phyloP scores from a whole-genome alignment of 2,113 vertebrate genomes.

The Trematocara zebra region DNA sequence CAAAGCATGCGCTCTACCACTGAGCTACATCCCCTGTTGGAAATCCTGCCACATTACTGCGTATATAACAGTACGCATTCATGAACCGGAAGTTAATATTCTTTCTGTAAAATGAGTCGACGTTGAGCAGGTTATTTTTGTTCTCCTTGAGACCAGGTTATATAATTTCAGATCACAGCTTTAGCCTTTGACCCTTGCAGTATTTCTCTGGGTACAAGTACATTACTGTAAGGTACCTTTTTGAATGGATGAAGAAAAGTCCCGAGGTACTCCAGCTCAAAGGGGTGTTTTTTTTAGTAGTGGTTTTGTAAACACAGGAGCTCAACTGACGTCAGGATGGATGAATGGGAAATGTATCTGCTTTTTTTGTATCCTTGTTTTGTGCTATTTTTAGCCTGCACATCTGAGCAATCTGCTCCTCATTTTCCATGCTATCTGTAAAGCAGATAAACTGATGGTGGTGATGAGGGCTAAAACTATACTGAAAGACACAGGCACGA shows the following conservation, averaged over 20 bases:
- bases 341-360: neutral
- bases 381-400: conserved; percentile 36
- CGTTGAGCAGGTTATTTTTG: neutral
- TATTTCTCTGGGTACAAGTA: neutral
- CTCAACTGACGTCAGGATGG: neutral
- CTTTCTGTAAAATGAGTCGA: neutral
- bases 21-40: conserved; percentile 78
- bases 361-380: neutral
- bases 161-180: neutral
- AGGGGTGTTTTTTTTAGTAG: neutral
- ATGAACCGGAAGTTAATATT: neutral
- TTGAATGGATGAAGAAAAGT: neutral
- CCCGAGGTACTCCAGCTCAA: neutral
- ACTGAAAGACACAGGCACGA: neutral
- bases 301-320: neutral
- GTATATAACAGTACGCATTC: fast-evolving
- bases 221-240: neutral
- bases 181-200: neutral
- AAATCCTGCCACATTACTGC: fast-evolving
- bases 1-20: conserved; percentile 85
- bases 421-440: neutral
- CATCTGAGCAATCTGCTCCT: neutral
- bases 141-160: neutral
- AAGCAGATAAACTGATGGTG: neutral
- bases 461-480: neutral